Conservation (phyloP, 2,797 vertebrate species). For the Chiroxiphia lanceolata region DNA sequence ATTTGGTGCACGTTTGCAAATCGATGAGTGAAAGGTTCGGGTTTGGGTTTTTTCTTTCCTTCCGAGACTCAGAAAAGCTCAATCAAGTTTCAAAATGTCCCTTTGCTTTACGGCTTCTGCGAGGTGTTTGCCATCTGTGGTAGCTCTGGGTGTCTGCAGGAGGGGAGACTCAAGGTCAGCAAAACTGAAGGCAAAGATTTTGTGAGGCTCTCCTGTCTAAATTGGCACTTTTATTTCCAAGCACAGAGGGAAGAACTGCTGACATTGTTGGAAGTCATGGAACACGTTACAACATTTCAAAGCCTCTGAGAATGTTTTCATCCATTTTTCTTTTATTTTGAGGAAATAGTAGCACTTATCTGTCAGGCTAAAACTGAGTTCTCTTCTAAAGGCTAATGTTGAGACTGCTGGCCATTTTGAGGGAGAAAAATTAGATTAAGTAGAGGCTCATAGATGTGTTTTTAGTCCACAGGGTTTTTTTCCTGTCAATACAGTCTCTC, state of each 20-base stretch:
- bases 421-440: not conserved
- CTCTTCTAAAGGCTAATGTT: not conserved
- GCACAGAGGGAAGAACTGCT: not conserved
- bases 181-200: not conserved
- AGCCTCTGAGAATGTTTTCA: not conserved
- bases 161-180: not conserved
- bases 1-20: not conserved
- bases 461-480: not conserved
- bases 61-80: not conserved
- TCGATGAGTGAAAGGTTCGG: not conserved
- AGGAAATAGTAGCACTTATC: not conserved
- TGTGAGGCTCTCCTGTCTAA: not conserved
- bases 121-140: not conserved
- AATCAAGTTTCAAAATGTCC: not conserved
- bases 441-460: not conserved
- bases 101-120: not conserved
- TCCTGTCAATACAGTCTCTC: not conserved
- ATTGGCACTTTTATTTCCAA: conserved; percentile 34
- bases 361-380: not conserved
- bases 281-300: not conserved
- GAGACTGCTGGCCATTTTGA: not conserved
- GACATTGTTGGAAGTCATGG: not conserved
- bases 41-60: not conserved
- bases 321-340: conserved; percentile 11
- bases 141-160: not conserved